phyloP scores from a whole-genome alignment of 2,113 vertebrate genomes.

The Megaptera novaeangliae region DNA sequence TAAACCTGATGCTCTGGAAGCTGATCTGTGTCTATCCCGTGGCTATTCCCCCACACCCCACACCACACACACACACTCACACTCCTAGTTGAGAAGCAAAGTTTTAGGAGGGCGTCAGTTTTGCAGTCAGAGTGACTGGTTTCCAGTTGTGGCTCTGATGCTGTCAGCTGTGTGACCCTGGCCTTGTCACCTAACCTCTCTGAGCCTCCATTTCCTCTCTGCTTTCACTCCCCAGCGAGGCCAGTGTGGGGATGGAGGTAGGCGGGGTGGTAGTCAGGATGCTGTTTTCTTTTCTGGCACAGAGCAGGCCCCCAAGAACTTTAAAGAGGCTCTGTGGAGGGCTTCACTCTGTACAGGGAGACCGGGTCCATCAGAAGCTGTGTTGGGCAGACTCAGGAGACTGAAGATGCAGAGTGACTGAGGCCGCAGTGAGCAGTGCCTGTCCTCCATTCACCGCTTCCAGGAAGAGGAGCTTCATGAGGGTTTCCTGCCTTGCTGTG shows the following conservation, averaged over 20 bases:
- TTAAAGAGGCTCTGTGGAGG: neutral
- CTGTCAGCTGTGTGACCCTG: neutral
- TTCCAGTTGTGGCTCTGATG: neutral
- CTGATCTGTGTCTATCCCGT: fast-evolving
- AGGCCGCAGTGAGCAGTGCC: neutral
- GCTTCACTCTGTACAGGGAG: neutral
- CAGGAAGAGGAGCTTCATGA: neutral
- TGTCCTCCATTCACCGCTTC: neutral
- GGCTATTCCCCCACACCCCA: fast-evolving
- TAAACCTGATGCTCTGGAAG: too few species aligned
- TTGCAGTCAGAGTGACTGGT: neutral
- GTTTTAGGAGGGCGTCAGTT: neutral
- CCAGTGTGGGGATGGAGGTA: neutral
- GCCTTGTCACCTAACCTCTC: neutral
- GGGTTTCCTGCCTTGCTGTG: fast-evolving
- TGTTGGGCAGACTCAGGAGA: neutral
- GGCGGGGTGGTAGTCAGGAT: fast-evolving
- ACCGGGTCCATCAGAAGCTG: fast-evolving
- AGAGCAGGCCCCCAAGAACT: neutral
- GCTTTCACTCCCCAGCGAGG: neutral
- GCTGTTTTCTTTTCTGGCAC: neutral
- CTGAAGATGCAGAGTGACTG: neutral
- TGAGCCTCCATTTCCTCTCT: neutral
- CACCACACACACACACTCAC: fast-evolving
- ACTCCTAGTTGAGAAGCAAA: neutral